phyloP scores from a whole-genome alignment of 2,888 invertebrate species.

The Pseudococcus viburni region DNA sequence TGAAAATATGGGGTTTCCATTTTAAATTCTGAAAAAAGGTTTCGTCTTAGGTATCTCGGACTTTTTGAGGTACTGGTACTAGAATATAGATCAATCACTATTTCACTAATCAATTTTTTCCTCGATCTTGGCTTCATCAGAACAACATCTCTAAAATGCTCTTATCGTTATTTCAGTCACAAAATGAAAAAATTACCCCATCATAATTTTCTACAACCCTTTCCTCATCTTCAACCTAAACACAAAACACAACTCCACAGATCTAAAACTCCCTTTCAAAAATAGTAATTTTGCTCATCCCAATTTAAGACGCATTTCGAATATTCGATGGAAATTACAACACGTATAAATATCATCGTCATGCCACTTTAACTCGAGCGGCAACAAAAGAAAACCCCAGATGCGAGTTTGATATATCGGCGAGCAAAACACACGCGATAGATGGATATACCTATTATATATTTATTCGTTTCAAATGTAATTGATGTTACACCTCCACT shows the following conservation, averaged over 20 bases:
- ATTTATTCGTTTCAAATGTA: conserved; percentile 40
- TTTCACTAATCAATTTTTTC: too few species aligned
- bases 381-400: conserved; percentile 58
- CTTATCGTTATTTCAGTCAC: too few species aligned
- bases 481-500: conserved; percentile 52
- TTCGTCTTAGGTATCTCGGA: too few species aligned
- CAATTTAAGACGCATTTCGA: background rate
- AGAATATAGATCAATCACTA: too few species aligned
- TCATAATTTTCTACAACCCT: background rate
- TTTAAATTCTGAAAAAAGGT: too few species aligned
- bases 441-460: conserved; percentile 1
- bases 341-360: conserved; percentile 27
- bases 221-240: background rate
- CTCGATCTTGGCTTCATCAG: too few species aligned
- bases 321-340: background rate
- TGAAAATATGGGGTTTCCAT: too few species aligned
- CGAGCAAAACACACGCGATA: conserved; percentile 4
- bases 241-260: too few species aligned
- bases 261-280: background rate
- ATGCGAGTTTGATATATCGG: conserved; percentile 60
- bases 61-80: too few species aligned
- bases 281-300: background rate
- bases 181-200: too few species aligned
- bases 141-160: too few species aligned
- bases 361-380: background rate